Conservation (phyloP, 2,888 invertebrate species). For the Cyaniris semiargus region DNA sequence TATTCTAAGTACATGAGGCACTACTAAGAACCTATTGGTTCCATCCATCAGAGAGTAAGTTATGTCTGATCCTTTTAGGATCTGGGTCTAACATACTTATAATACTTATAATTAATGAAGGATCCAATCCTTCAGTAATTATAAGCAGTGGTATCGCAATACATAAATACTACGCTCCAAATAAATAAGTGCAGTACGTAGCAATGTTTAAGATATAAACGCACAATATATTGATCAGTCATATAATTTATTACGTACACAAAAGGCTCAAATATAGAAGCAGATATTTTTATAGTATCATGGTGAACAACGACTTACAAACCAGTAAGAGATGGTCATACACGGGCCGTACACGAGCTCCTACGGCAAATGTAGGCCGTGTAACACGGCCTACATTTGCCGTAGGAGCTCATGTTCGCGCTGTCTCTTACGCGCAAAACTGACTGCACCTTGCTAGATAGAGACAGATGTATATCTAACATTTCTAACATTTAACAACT, state of each 20-base stretch:
- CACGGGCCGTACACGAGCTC: constrained; percentile 58
- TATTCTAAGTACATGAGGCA: no score
- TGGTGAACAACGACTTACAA: constrained; percentile 62
- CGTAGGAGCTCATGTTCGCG: constrained; percentile 60
- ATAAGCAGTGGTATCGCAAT: neutral
- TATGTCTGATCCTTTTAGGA: no score
- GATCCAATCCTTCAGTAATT: no score
- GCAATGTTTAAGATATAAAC: neutral
- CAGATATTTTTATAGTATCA: constrained; percentile 38
- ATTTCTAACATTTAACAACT: constrained; percentile 20
- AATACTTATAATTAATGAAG: no score
- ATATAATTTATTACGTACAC: neutral
- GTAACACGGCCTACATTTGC: constrained; percentile 80
- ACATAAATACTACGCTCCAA: neutral
- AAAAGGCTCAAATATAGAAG: neutral
- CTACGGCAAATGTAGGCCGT: constrained; percentile 78
- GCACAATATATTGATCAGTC: neutral
- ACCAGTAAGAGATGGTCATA: constrained; percentile 72
- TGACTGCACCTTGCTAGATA: constrained; percentile 44
- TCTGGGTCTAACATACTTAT: no score
- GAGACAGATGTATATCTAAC: constrained; percentile 49
- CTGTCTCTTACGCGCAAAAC: constrained; percentile 57
- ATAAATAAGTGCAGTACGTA: neutral
- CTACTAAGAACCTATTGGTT: no score
- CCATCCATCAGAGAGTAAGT: no score